phyloP scores from a whole-genome alignment of 2,888 invertebrate species.

The Sesia bembeciformis region DNA sequence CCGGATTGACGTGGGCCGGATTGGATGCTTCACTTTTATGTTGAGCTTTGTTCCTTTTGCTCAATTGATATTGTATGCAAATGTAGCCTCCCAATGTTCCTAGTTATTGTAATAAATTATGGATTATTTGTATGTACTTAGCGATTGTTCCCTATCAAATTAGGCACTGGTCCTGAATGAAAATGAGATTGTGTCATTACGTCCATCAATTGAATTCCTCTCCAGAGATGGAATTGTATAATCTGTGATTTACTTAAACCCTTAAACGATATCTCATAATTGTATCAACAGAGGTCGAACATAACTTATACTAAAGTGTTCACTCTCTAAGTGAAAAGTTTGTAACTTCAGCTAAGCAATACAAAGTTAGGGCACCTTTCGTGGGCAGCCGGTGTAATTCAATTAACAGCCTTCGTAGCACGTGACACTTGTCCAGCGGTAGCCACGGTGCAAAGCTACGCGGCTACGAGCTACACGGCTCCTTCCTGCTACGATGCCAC shows the following conservation, averaged over 20 bases:
- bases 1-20: too few relatives aligned
- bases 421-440: constrained; percentile 15
- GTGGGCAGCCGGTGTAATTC: constrained; percentile 28
- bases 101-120: constrained; percentile 34
- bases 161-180: constrained; percentile 21
- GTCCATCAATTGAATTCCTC: neutral
- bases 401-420: constrained; percentile 47
- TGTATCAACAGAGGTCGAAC: neutral
- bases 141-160: constrained; percentile 19
- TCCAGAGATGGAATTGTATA: neutral
- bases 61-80: constrained; percentile 35
- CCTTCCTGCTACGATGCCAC: constrained; percentile 14
- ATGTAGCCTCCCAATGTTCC: constrained; percentile 19
- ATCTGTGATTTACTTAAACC: too few relatives aligned
- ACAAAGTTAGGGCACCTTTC: constrained; percentile 30
- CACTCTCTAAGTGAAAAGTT: constrained; percentile 14
- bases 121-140: constrained; percentile 32
- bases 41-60: constrained; percentile 10
- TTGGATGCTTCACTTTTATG: constrained; percentile 32
- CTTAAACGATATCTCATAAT: too few relatives aligned
- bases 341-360: constrained; percentile 6
- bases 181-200: constrained; percentile 16
- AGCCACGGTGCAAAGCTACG: constrained; percentile 14
- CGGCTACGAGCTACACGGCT: constrained; percentile 23
- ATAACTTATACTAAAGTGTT: neutral